phyloP scores from a whole-genome alignment of 2,888 invertebrate genomes.

The Hipparchia sbordonii region DNA sequence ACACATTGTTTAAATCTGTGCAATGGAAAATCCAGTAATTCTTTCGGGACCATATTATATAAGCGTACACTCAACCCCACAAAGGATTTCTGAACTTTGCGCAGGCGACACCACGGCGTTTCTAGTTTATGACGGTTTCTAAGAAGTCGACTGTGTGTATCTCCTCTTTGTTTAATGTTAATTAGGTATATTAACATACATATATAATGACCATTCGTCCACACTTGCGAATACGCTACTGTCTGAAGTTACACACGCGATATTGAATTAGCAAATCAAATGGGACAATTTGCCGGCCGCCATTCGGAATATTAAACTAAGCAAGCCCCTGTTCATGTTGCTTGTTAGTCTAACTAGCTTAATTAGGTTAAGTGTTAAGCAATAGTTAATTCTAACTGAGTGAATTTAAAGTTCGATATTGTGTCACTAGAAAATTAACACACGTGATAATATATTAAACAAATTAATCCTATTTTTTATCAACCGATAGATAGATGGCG shows the following conservation, averaged over 20 bases:
- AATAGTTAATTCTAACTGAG: not conserved
- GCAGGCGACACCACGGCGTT: no score
- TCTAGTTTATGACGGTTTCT: no score
- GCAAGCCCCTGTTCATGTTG: not conserved
- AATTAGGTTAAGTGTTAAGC: constrained; percentile 4
- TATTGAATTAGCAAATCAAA: constrained; percentile 22
- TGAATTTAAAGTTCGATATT: not conserved
- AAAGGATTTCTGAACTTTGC: no score
- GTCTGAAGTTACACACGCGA: constrained; percentile 6
- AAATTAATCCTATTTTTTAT: no score
- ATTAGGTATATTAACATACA: not conserved
- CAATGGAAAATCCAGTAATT: no score
- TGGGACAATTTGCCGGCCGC: constrained; percentile 19
- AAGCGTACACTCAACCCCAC: no score
- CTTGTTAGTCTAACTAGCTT: not conserved
- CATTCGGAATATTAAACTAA: constrained; percentile 28
- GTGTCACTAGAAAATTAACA: not conserved
- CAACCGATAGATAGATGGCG: no score
- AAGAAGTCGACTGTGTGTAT: no score
- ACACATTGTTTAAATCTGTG: no score
- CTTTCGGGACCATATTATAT: no score
- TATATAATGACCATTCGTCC: not conserved
- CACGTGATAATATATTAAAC: not conserved
- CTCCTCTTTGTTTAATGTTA: no score
- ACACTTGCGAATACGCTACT: not conserved